Evolutionary conservation across 2,888 invertebrate species (phyloP).

Genomic region (Caradrina clavipalpis): DNA sequence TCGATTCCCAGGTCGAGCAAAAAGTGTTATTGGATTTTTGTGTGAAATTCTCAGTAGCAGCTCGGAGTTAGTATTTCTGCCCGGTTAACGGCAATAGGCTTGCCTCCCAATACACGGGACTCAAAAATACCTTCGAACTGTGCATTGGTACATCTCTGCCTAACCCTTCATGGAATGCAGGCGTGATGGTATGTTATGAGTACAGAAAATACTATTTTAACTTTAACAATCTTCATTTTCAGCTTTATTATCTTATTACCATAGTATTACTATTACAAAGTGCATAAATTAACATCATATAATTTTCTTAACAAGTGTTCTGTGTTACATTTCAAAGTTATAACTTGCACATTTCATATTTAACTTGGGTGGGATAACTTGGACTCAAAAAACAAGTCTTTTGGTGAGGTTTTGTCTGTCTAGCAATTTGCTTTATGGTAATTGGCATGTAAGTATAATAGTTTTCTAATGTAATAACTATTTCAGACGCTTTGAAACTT

Average conservation of each 20-base stretch:
- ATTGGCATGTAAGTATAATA: conserved; percentile 13
- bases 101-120: no score
- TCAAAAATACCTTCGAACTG: no score
- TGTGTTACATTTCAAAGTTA: conserved; percentile 28
- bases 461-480: background rate
- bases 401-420: conserved; percentile 11
- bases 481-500: background rate
- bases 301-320: conserved; percentile 21
- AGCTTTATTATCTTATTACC: conserved; percentile 10
- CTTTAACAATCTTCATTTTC: conserved; percentile 2
- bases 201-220: conserved; percentile 4
- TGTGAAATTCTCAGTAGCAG: no score
- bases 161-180: no score
- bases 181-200: background rate
- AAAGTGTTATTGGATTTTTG: no score
- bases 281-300: conserved; percentile 34
- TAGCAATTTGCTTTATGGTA: conserved; percentile 10
- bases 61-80: no score
- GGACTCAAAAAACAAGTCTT: conserved; percentile 1
- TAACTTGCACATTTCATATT: conserved; percentile 36
- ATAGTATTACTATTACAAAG: conserved; percentile 25
- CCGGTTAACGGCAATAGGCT: no score
- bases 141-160: no score
- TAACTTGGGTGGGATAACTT: conserved; percentile 16
- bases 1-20: no score